These are phyloP conservation scores for Phytoseiulus persimilis DNA, from an alignment of 2,888 invertebrate genomes.

Conservation along the genomic window DNA sequence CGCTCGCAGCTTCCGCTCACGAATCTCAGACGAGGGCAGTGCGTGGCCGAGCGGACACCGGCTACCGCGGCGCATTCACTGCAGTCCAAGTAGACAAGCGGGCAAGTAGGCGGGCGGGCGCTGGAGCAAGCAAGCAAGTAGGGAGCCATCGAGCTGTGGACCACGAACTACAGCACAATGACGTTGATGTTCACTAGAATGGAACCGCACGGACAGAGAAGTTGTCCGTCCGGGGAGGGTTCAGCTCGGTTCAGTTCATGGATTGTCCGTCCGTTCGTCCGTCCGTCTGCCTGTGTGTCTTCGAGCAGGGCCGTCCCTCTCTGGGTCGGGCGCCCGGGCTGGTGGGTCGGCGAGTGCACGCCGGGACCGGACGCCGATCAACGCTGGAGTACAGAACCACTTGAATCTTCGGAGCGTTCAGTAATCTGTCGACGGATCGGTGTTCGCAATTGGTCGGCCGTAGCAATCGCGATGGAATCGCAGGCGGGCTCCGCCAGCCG, in stretches of 20 bases:
- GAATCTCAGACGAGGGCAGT: not conserved
- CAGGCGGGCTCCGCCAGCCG: too few species aligned
- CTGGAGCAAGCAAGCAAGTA: not conserved
- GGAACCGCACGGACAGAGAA: not conserved
- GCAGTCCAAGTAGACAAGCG: not conserved
- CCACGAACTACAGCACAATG: constrained; percentile 5
- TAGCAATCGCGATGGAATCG: too few species aligned
- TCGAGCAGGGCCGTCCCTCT: not conserved
- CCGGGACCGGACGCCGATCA: not conserved
- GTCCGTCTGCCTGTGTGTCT: not conserved
- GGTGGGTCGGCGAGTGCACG: not conserved
- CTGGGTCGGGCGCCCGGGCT: not conserved
- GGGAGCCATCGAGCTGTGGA: not conserved
- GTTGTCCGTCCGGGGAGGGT: constrained; percentile 5
- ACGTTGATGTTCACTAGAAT: not conserved
- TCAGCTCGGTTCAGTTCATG: not conserved
- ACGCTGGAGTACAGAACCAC: too few species aligned
- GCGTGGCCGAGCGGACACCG: not conserved
- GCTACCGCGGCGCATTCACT: not conserved
- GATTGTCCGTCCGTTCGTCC: not conserved
- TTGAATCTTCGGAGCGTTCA: not conserved
- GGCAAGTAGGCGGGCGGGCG: not conserved
- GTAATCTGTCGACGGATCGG: too few species aligned
- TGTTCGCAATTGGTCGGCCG: too few species aligned
- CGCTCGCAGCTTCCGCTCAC: not conserved